These are phyloP conservation scores for western clawed frog (Xenopus tropicalis) DNA, from an alignment of 2,113 vertebrate species.

Conservation along the genomic window DNA sequence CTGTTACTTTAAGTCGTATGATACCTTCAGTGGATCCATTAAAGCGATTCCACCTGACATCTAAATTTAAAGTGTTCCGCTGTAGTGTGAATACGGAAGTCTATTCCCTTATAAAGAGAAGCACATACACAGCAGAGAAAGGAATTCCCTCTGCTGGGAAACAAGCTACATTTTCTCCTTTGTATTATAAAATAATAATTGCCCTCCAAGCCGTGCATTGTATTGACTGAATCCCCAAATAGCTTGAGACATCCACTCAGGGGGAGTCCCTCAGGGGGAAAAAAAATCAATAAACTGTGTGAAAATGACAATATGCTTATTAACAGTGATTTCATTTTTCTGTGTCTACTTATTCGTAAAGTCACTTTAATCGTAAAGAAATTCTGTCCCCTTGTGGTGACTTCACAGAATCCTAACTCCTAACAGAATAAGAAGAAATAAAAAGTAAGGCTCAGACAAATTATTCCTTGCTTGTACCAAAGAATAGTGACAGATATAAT, in stretches of 20 bases:
- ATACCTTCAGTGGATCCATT: no score
- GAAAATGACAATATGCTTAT: not conserved
- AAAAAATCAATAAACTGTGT: slow-evolving; percentile 20
- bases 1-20: no score
- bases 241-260: slow-evolving; percentile 1
- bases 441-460: no score
- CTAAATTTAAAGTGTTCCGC: no score
- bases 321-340: not conserved
- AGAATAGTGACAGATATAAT: no score
- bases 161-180: not conserved
- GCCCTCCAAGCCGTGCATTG: not conserved
- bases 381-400: slow-evolving; percentile 14
- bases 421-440: not conserved
- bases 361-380: not conserved
- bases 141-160: slow-evolving; percentile 6
- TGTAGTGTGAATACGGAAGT: no score
- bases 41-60: no score
- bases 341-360: not conserved
- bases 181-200: slow-evolving; percentile 21
- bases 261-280: slow-evolving; percentile 1
- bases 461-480: no score
- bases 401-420: not conserved
- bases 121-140: not conserved
- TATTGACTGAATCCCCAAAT: slow-evolving; percentile 5
- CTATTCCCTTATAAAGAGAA: not conserved